Conservation (phyloP, 2,888 invertebrate genomes). For the Drosophila sordidula region DNA sequence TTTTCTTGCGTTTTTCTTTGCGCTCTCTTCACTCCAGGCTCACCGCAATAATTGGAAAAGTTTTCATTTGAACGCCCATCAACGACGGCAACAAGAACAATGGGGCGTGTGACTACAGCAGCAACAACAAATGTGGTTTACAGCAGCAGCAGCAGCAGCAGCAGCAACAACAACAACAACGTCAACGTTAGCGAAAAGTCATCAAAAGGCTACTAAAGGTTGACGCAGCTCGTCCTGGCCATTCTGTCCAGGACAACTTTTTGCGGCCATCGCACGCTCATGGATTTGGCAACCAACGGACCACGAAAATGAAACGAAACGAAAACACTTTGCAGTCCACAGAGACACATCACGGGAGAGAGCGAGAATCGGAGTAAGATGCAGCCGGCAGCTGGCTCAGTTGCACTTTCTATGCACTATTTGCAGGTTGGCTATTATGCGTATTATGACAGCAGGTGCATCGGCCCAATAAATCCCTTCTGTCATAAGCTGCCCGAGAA, state of each 20-base stretch:
- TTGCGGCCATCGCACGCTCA: slow-evolving; percentile 75
- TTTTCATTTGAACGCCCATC: slow-evolving; percentile 82
- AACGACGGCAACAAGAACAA: slow-evolving; percentile 80
- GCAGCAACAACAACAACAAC: slow-evolving; percentile 14
- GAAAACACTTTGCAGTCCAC: slow-evolving; percentile 52
- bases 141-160: slow-evolving; percentile 22
- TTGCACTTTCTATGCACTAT: slow-evolving; percentile 40
- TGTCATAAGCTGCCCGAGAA: not conserved
- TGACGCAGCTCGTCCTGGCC: slow-evolving; percentile 69
- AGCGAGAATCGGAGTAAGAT: not conserved
- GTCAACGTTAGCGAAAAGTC: slow-evolving; percentile 64
- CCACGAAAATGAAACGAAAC: slow-evolving; percentile 78
- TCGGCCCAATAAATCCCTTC: not conserved
- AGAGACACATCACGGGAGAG: not conserved
- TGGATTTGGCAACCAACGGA: slow-evolving; percentile 79
- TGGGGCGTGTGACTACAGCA: slow-evolving; percentile 68
- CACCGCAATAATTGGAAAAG: slow-evolving; percentile 83
- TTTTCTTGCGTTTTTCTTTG: slow-evolving; percentile 32
- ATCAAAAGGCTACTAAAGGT: slow-evolving; percentile 81
- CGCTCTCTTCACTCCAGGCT: slow-evolving; percentile 43
- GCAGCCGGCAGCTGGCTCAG: slow-evolving; percentile 19
- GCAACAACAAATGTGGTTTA: slow-evolving; percentile 57
- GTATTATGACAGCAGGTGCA: slow-evolving; percentile 11
- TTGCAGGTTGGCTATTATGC: slow-evolving; percentile 6
- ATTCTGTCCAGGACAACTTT: slow-evolving; percentile 66